Conservation (phyloP, 2,113 vertebrate species). For the Manacus vitellinus region DNA sequence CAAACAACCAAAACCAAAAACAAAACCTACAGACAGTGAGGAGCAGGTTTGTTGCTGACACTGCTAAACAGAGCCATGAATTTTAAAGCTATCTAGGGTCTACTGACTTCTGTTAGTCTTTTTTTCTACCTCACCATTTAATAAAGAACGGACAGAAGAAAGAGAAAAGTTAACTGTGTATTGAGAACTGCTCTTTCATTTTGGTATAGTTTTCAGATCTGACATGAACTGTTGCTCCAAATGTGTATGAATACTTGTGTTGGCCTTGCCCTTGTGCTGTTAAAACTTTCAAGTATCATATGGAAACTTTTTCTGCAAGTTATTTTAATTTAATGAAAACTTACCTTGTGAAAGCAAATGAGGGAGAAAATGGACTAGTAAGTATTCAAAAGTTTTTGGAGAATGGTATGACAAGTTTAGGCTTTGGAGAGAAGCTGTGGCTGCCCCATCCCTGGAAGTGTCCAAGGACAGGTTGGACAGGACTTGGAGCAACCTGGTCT, state of each 20-base stretch:
- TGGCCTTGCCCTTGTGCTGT: not conserved
- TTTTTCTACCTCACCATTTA: fast-evolving
- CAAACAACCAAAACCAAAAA: too few species aligned
- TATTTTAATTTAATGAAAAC: not conserved
- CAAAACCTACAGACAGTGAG: not conserved
- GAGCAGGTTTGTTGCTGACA: not conserved
- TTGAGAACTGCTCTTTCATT: not conserved
- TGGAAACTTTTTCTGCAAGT: not conserved
- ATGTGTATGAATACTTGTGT: not conserved
- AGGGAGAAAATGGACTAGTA: not conserved
- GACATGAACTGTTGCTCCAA: not conserved
- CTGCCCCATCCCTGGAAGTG: not conserved
- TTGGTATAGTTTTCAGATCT: not conserved
- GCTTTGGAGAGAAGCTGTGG: not conserved
- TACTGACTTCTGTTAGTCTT: not conserved
- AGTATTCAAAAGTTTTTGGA: not conserved
- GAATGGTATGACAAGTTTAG: not conserved
- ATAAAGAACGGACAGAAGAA: not conserved
- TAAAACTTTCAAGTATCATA: not conserved
- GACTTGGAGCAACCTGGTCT: fast-evolving
- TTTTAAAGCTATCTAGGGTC: not conserved
- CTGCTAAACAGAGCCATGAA: not conserved
- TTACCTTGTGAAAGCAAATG: not conserved
- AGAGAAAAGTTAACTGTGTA: not conserved
- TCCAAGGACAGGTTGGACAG: fast-evolving